Conservation (phyloP, 64 coral and sea anemone genomes). For the Montipora foliosa region DNA sequence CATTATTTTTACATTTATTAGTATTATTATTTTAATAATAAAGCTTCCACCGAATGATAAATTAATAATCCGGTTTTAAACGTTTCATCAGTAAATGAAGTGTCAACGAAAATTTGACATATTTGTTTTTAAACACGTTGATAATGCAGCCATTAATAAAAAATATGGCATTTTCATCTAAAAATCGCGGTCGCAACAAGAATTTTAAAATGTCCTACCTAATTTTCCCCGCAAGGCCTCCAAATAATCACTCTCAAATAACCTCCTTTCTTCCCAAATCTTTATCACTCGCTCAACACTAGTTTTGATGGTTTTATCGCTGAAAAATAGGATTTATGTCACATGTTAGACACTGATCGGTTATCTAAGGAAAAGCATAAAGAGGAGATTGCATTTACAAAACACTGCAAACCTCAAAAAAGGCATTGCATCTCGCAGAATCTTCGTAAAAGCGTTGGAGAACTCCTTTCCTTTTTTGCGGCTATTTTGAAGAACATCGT, state of each 20-base stretch:
- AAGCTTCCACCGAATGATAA: too few species aligned
- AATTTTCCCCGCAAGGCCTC: constrained; percentile 77
- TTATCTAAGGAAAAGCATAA: not conserved
- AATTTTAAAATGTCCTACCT: constrained; percentile 33
- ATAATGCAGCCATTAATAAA: not conserved
- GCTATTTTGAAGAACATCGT: constrained; percentile 98
- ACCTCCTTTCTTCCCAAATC: constrained; percentile 96
- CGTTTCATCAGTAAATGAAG: not conserved
- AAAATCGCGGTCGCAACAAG: not conserved
- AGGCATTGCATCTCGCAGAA: constrained; percentile 79
- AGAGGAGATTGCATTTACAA: not conserved
- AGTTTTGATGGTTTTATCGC: constrained; percentile 80
- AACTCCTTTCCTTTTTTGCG: constrained; percentile 98
- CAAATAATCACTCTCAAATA: constrained; percentile 90
- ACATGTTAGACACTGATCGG: not conserved
- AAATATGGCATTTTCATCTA: not conserved
- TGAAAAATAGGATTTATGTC: constrained; percentile 8
- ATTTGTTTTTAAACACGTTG: not conserved
- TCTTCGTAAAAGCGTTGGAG: constrained; percentile 79
- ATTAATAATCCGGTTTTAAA: too few species aligned
- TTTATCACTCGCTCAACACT: constrained; percentile 89
- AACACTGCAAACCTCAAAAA: constrained; percentile 74
- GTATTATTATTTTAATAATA: too few species aligned
- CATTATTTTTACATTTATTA: too few species aligned
- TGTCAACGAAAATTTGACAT: too few species aligned